A percentile compares a stretch with the other conserved stretches of the same genome.
phyloP scores from a whole-genome alignment of 2,888 invertebrate species.

The Eledona agricola region DNA sequence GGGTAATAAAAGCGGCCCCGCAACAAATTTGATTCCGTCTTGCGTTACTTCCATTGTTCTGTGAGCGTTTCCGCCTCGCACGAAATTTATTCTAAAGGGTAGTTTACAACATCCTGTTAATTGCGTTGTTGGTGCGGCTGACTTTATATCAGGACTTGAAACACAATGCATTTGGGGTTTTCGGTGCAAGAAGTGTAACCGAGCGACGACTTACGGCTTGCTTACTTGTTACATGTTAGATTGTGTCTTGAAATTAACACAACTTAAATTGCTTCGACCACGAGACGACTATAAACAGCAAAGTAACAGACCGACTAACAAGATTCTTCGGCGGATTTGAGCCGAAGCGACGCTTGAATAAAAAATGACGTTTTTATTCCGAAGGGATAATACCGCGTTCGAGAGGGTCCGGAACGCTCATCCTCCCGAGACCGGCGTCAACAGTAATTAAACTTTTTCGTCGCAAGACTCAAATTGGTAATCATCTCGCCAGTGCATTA shows the following conservation, averaged over 20 bases:
- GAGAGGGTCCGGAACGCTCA: conserved; percentile 16
- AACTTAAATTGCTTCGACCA: conserved; percentile 37
- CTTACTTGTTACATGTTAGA: conserved; percentile 35
- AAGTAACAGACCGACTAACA: conserved; percentile 15
- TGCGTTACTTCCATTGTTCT: conserved; percentile 31
- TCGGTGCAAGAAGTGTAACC: conserved; percentile 47
- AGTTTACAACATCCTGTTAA: conserved; percentile 45
- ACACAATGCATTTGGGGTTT: conserved; percentile 50
- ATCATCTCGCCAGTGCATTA: too few species aligned
- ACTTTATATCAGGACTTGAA: conserved; percentile 47
- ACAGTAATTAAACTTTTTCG: conserved; percentile 29
- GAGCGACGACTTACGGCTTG: conserved; percentile 33
- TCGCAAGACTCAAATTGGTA: conserved; percentile 9
- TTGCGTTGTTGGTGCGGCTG: conserved; percentile 50
- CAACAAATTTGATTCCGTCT: conserved; percentile 31
- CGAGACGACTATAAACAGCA: conserved; percentile 8
- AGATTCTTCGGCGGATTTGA: conserved; percentile 24
- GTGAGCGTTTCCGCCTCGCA: conserved; percentile 34
- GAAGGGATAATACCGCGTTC: conserved; percentile 11
- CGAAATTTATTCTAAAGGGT: conserved; percentile 37
- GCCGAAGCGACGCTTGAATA: conserved; percentile 12
- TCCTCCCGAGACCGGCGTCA: conserved; percentile 18
- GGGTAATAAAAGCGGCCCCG: conserved; percentile 16
- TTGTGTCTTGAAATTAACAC: conserved; percentile 35
- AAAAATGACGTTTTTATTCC: conserved; percentile 22